A percentile compares a stretch with the other conserved stretches of the same genome.
Conservation (phyloP, 2,113 vertebrate species). For the Cynopterus brachyotis region DNA sequence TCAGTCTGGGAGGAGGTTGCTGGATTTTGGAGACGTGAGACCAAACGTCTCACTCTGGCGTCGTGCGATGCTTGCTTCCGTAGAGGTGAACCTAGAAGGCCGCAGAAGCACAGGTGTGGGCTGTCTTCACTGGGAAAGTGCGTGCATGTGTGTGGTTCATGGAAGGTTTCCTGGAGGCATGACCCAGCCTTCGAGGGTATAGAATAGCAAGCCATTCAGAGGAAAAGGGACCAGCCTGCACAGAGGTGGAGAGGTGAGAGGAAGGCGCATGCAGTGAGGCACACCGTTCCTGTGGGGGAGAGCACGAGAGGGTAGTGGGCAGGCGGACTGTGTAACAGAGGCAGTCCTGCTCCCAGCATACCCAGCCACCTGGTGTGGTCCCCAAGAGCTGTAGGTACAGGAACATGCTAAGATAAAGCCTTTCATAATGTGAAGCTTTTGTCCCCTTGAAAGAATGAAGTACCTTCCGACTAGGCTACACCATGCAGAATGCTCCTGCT, state of each 20-base stretch:
- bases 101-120: not conserved
- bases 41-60: not conserved
- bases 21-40: not conserved
- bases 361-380: not conserved
- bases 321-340: not conserved
- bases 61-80: not conserved
- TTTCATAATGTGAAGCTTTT: not conserved
- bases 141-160: not conserved
- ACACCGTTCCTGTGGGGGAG: fast-evolving
- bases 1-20: not conserved
- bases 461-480: not conserved
- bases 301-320: not conserved
- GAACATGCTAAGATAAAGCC: not conserved
- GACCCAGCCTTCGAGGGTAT: not conserved
- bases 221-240: not conserved
- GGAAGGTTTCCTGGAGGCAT: not conserved
- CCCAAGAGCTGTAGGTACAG: not conserved
- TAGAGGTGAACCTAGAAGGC: not conserved
- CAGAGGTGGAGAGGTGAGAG: not conserved
- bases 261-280: fast-evolving
- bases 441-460: not conserved
- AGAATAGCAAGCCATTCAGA: not conserved
- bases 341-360: too few relatives aligned
- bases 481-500: not conserved
- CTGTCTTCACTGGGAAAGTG: not conserved